Percentiles rank a stretch among this genome's conserved stretches.
phyloP scores from a whole-genome alignment of 2,113 vertebrate species.

The Daubentonia madagascariensis region DNA sequence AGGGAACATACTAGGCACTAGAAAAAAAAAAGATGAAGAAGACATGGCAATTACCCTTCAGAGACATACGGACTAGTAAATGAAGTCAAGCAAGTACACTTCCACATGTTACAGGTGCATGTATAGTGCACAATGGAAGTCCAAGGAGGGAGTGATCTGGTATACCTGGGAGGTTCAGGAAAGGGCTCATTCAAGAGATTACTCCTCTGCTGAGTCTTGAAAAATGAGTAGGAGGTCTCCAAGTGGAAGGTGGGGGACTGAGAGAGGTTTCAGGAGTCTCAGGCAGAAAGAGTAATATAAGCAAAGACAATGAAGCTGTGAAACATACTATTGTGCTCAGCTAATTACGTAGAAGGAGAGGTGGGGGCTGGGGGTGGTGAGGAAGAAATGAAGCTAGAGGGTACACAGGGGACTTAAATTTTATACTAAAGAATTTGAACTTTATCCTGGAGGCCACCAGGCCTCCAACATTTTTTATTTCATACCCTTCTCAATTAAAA shows the following conservation, averaged over 20 bases:
- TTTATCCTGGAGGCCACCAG: background rate
- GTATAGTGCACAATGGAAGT: background rate
- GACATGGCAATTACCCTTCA: background rate
- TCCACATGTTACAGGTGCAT: background rate
- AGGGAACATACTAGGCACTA: background rate
- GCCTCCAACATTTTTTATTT: background rate
- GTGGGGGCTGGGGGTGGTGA: background rate
- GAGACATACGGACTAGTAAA: background rate
- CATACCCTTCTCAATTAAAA: background rate
- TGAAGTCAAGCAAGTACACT: background rate
- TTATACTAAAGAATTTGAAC: background rate
- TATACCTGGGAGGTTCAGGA: background rate
- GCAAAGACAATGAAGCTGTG: background rate
- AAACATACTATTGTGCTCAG: background rate
- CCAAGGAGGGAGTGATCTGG: background rate
- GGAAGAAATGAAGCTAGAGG: background rate
- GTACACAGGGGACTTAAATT: background rate
- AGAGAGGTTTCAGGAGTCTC: background rate
- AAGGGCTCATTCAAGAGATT: background rate
- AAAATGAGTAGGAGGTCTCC: background rate
- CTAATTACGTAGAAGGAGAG: background rate
- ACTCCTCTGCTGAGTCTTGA: background rate
- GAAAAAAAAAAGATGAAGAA: conserved; percentile 5
- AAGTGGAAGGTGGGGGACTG: background rate
- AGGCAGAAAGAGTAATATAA: background rate